Conservation (phyloP, 2,797 vertebrate genomes). For the Cirrhinus molitorella region DNA sequence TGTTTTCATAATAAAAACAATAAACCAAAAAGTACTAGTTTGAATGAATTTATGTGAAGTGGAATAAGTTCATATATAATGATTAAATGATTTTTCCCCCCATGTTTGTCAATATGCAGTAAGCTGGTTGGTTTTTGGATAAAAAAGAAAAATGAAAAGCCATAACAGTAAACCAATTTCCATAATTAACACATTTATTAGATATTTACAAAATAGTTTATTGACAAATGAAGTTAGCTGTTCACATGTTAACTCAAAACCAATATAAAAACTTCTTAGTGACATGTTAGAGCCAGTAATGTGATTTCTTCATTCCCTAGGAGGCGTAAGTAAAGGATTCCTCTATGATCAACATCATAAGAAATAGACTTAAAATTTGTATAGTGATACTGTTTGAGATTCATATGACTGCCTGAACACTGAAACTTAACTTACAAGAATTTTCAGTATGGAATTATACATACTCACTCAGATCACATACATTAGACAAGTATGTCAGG, state of each 20-base stretch:
- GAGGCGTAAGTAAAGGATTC: conserved; percentile 28
- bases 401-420: conserved; percentile 27
- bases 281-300: conserved; percentile 39
- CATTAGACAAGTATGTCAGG: background rate
- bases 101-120: background rate
- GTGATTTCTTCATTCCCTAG: conserved; percentile 29
- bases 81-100: too few species aligned
- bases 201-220: conserved; percentile 49
- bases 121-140: background rate
- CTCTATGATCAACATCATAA: conserved; percentile 31
- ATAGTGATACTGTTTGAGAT: conserved; percentile 30
- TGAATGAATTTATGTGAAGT: background rate
- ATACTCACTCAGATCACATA: conserved; percentile 16
- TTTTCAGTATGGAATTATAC: conserved; percentile 22
- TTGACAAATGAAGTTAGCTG: conserved; percentile 38
- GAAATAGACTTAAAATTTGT: conserved; percentile 2
- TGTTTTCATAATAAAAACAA: background rate
- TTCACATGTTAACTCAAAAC: conserved; percentile 28
- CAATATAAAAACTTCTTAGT: conserved; percentile 18
- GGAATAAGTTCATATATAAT: background rate
- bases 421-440: background rate
- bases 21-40: background rate
- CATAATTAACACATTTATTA: conserved; percentile 55
- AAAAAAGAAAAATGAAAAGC: background rate
- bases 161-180: background rate